A percentile compares a stretch with the other conserved stretches of the same genome.
These are phyloP conservation scores for Paedocypris sp. DNA, from an alignment of 2,113 vertebrate genomes.

Conservation along the genomic window DNA sequence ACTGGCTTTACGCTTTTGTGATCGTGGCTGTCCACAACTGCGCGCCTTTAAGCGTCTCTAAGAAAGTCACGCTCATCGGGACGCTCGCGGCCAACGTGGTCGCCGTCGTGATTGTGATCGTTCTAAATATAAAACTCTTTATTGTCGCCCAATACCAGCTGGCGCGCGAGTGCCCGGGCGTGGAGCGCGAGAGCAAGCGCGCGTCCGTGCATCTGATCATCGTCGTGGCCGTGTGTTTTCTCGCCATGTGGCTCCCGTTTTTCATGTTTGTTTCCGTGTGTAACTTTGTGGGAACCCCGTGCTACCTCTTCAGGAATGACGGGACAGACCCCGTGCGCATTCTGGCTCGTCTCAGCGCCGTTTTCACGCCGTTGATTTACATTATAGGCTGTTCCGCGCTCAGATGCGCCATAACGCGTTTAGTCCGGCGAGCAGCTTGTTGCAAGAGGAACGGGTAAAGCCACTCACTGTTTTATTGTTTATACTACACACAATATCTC, in stretches of 20 bases:
- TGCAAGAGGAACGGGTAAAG: slow-evolving; percentile 27
- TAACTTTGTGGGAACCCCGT: slow-evolving; percentile 39
- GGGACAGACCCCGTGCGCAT: slow-evolving; percentile 56
- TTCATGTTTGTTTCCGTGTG: slow-evolving; percentile 49
- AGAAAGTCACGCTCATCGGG: slow-evolving; percentile 43
- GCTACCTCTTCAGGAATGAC: slow-evolving; percentile 52
- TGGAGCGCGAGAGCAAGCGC: slow-evolving; percentile 55
- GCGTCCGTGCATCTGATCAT: slow-evolving; percentile 58
- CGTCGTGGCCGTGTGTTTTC: slow-evolving; percentile 54
- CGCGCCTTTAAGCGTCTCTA: slow-evolving; percentile 40
- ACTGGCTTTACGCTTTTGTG: slow-evolving; percentile 59
- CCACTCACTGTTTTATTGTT: not conserved
- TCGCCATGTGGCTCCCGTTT: slow-evolving; percentile 56
- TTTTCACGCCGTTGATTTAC: slow-evolving; percentile 58
- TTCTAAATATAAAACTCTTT: slow-evolving; percentile 56
- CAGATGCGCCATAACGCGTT: slow-evolving; percentile 39
- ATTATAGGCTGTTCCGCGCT: slow-evolving; percentile 53
- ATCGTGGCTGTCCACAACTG: slow-evolving; percentile 50
- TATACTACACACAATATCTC: not conserved
- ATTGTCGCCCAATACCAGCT: slow-evolving; percentile 58
- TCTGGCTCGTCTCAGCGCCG: slow-evolving; percentile 57
- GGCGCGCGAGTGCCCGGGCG: slow-evolving; percentile 44
- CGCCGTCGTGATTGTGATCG: slow-evolving; percentile 58
- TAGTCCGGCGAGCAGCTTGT: slow-evolving; percentile 46
- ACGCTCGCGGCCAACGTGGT: slow-evolving; percentile 52